These are phyloP conservation scores for Bungarus multicinctus DNA, from an alignment of 2,113 vertebrate species.

Conservation along the genomic window DNA sequence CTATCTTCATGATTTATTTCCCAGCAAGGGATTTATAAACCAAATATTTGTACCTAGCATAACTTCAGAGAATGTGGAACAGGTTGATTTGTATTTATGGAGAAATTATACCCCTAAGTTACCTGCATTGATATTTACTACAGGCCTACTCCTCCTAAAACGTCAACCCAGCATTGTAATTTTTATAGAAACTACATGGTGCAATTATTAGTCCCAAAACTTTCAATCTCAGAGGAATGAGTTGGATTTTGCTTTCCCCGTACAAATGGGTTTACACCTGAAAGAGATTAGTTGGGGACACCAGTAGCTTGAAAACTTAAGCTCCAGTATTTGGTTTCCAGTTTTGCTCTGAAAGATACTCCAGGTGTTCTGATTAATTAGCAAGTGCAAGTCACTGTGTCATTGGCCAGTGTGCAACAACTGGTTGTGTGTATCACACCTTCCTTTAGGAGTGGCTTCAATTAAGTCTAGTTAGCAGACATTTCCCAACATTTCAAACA, in stretches of 20 bases:
- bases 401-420: conserved; percentile 62
- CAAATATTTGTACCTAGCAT: conserved; percentile 56
- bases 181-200: conserved; percentile 65
- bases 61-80: conserved; percentile 65
- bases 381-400: conserved; percentile 66
- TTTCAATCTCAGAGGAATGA: conserved; percentile 61
- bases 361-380: conserved; percentile 93
- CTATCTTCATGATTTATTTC: conserved; percentile 62
- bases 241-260: conserved; percentile 58
- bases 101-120: conserved; percentile 56
- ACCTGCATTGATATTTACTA: conserved; percentile 56
- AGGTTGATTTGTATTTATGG: conserved; percentile 65
- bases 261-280: conserved; percentile 87
- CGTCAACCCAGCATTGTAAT: conserved; percentile 62
- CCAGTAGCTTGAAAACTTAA: conserved; percentile 87
- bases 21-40: conserved; percentile 61
- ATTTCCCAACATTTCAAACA: conserved; percentile 46
- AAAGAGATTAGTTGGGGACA: conserved; percentile 87
- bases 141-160: conserved; percentile 67
- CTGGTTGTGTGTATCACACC: conserved; percentile 53
- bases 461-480: conserved; percentile 68
- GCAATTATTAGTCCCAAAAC: conserved; percentile 66
- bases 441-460: conserved; percentile 66
- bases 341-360: conserved; percentile 73
- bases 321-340: conserved; percentile 91